These are phyloP conservation scores for Lipophrys pholis DNA, from an alignment of 2,113 vertebrate species.

Conservation along the genomic window DNA sequence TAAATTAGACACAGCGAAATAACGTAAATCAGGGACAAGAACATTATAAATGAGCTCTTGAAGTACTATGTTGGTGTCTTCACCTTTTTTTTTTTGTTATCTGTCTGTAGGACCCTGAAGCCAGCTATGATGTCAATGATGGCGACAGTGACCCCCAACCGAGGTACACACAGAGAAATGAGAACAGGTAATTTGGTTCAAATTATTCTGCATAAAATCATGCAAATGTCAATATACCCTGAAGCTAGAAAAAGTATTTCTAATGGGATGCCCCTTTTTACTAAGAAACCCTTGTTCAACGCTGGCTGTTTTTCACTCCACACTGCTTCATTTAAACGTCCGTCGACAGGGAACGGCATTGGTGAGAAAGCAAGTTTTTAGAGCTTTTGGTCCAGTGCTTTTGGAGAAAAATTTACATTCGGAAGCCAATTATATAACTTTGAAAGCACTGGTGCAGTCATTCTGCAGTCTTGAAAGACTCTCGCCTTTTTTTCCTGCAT, in stretches of 20 bases:
- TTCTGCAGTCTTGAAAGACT: constrained; percentile 43
- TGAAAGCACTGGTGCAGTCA: constrained; percentile 31
- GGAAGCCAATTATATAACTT: constrained; percentile 48
- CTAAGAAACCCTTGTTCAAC: background rate
- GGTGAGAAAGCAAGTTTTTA: constrained; percentile 3
- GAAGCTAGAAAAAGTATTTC: no score
- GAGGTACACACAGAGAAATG: constrained; percentile 96
- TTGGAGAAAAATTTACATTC: constrained; percentile 29
- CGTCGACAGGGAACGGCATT: constrained; percentile 19
- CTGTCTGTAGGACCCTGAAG: constrained; percentile 90
- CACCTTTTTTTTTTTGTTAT: constrained; percentile 28
- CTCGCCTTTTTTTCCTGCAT: constrained; percentile 16
- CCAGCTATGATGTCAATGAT: constrained; percentile 97
- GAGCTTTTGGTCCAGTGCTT: constrained; percentile 1
- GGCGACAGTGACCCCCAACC: constrained; percentile 96
- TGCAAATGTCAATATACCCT: no score
- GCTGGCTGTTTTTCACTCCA: no score
- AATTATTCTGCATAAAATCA: no score
- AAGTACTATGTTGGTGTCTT: no score
- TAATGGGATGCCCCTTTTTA: background rate
- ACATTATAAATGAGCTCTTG: no score
- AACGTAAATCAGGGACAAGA: no score
- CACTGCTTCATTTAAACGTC: background rate
- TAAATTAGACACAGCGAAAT: no score
- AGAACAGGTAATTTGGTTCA: constrained; percentile 88